These are phyloP conservation scores for Sporophila hypoxantha DNA, from an alignment of 2,113 vertebrate species.

Conservation along the genomic window DNA sequence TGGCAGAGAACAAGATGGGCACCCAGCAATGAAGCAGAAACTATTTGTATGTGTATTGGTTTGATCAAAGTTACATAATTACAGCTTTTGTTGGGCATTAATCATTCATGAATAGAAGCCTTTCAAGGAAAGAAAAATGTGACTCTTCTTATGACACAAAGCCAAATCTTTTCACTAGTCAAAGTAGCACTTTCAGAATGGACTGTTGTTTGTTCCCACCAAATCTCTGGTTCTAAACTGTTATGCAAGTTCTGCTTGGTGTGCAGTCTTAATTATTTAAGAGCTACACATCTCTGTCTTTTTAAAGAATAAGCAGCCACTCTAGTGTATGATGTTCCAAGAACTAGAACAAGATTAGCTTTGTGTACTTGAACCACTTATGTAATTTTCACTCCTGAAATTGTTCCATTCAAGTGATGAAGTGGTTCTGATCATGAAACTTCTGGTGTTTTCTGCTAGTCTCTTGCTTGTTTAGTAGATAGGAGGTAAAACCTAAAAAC, in stretches of 20 bases:
- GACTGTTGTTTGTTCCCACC: not conserved
- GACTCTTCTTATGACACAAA: conserved; percentile 31
- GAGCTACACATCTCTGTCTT: not conserved
- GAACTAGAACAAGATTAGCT: not conserved
- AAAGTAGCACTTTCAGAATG: not conserved
- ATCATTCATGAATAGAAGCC: conserved; percentile 41
- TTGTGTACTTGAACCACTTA: not conserved
- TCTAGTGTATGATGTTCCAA: not conserved
- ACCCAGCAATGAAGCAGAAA: not conserved
- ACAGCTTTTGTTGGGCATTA: conserved; percentile 30
- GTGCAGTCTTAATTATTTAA: conserved; percentile 3
- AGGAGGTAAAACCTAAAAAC: not conserved
- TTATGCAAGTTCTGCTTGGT: conserved; percentile 7
- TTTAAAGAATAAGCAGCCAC: not conserved
- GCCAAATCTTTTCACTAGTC: conserved; percentile 22
- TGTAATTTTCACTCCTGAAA: not conserved
- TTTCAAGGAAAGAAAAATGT: conserved; percentile 33
- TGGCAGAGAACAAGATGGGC: not conserved
- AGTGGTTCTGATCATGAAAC: not conserved
- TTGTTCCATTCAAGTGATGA: not conserved
- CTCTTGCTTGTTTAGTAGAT: not conserved
- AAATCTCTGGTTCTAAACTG: not conserved
- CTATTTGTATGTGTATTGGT: not conserved
- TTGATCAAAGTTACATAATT: conserved; percentile 42
- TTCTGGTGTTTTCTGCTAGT: not conserved